Evolutionary conservation across 2,888 invertebrate genomes (phyloP), one percentile per base, ranked within the genome.

Genomic region (Caenorhabditis drosophilae): DNA sequence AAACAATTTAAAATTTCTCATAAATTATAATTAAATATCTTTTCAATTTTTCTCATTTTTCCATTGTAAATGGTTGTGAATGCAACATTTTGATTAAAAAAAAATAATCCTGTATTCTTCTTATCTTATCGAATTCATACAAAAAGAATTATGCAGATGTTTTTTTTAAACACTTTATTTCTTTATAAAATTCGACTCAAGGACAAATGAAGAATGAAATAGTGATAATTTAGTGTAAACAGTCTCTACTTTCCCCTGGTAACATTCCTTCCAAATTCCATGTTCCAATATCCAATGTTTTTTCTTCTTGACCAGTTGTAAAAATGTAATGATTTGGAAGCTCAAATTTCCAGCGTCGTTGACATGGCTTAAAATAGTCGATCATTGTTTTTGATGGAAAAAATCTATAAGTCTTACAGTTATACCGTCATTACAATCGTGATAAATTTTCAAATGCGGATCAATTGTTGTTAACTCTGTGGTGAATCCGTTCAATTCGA

Each of bases 311-410:
- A 0, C 34, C 12, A 12, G 53, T 38, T 2, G 47, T 44, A 41
- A 61, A 53, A 51, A 83, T 82, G 70, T 83, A 83, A 23, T 75
- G 64, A 56, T 80, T 82, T n/a, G 83, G 83, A 48, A 83, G 44
- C 52, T 81, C 82, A 45, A 83, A 83, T 61, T 80, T 81, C 83
- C 83, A 83, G 7, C 82, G 71, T 23, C 83, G 74, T 51, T 83
- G 81, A 52, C 82, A 82, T 3, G 81, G 82, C 79, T 80, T 46
- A 50, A 78, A 22, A 42, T 4, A 18, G 11, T 18, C 6, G 16
- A 16, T 3, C 11, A 12, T 6, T n/a, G 20, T 40, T 40, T 40
- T 40, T 9, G 20, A 20, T 7, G 4, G 7, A 31, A 47, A 16
- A 42, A 12, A 15, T 41, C 53, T 35, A 12, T 27, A 31, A 18